Percentiles rank a stretch among this genome's conserved stretches.
phyloP scores from a whole-genome alignment of 1,140 invertebrate species.

The Bombus confusus region DNA sequence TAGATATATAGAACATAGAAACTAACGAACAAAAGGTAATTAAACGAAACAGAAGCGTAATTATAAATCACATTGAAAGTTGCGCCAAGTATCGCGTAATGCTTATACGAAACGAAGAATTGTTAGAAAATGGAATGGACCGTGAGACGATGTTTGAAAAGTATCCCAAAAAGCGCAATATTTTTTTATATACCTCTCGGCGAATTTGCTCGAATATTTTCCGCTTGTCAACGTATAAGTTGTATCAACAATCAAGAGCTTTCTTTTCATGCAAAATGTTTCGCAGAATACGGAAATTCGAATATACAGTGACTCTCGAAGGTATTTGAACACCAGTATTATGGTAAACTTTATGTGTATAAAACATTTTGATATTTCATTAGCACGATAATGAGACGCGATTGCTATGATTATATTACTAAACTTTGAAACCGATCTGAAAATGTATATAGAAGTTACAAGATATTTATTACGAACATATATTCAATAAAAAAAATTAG shows the following conservation, averaged over 20 bases:
- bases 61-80: not conserved
- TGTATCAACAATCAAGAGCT: constrained; percentile 34
- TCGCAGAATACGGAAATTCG: constrained; percentile 17
- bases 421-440: too few relatives aligned
- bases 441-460: too few relatives aligned
- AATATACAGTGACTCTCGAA: not conserved
- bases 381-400: too few relatives aligned
- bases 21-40: not conserved
- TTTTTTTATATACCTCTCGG: not conserved
- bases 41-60: not conserved
- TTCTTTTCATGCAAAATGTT: constrained; percentile 14
- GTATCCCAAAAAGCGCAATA: not conserved
- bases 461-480: too few relatives aligned
- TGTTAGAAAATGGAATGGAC: not conserved
- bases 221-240: constrained; percentile 17
- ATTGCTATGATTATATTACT: too few relatives aligned
- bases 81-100: not conserved
- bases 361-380: too few relatives aligned
- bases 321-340: not conserved
- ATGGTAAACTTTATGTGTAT: too few relatives aligned
- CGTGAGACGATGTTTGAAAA: not conserved
- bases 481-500: too few relatives aligned
- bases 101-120: not conserved
- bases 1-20: not conserved
- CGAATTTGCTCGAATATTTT: constrained; percentile 32